Evolutionary conservation across 2,797 vertebrate genomes (phyloP).

Genomic region (Platyrinchus mystaceus): DNA sequence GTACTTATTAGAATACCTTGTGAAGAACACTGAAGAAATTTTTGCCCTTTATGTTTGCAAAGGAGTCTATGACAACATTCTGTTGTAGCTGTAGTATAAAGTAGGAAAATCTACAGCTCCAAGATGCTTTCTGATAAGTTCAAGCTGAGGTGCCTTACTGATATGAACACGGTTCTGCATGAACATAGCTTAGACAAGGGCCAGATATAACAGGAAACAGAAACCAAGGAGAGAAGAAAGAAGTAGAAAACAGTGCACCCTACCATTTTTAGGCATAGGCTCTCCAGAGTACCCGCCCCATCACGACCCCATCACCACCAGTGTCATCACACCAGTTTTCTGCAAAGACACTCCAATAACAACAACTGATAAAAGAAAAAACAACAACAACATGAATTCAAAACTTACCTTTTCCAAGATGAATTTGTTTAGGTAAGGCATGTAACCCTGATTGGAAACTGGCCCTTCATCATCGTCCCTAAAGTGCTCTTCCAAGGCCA

Average conservation of each 20-base stretch:
- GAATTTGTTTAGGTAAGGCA: conserved; percentile 97
- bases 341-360: neutral
- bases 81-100: neutral
- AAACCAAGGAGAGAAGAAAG: neutral
- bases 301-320: neutral
- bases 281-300: accelerated
- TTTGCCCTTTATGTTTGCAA: neutral
- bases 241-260: neutral
- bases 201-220: neutral
- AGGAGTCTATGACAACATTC: neutral
- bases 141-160: neutral
- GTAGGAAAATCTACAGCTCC: neutral
- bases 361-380: neutral
- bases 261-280: neutral
- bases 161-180: neutral
- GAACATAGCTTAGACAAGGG: neutral
- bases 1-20: neutral
- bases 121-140: neutral
- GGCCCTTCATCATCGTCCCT: conserved; percentile 96
- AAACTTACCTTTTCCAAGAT: conserved; percentile 93
- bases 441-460: conserved; percentile 98
- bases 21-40: neutral
- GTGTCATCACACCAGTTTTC: neutral
- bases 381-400: neutral
- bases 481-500: conserved; percentile 96